Conservation (phyloP, 2,888 invertebrate species). For the Agrotis segetum region DNA sequence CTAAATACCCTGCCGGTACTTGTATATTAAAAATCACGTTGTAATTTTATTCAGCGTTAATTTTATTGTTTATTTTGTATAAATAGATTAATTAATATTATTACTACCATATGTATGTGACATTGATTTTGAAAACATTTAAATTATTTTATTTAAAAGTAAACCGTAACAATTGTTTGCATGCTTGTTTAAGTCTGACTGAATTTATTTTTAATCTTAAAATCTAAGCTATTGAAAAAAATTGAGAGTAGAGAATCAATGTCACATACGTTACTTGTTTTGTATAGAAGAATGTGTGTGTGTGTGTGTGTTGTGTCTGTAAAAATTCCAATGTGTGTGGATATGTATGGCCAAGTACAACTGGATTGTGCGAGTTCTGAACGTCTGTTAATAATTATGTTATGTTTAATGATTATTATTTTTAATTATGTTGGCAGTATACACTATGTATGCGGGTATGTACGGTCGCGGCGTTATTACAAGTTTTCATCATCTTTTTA, state of each 20-base stretch:
- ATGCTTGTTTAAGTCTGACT: slow-evolving; percentile 49
- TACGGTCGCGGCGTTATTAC: slow-evolving; percentile 38
- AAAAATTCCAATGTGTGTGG: slow-evolving; percentile 67
- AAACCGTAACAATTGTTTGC: slow-evolving; percentile 26
- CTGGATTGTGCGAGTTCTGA: slow-evolving; percentile 57
- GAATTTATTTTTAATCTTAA: slow-evolving; percentile 46
- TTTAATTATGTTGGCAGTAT: slow-evolving; percentile 57
- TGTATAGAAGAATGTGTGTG: slow-evolving; percentile 63
- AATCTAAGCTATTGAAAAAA: slow-evolving; percentile 7
- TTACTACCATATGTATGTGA: slow-evolving; percentile 34
- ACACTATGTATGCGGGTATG: slow-evolving; percentile 57
- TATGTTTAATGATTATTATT: slow-evolving; percentile 57
- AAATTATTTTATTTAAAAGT: slow-evolving; percentile 19
- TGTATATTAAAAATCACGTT: slow-evolving; percentile 48
- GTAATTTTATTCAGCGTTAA: slow-evolving; percentile 38
- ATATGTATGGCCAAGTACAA: slow-evolving; percentile 69
- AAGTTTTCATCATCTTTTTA: slow-evolving; percentile 4
- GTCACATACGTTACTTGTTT: slow-evolving; percentile 50
- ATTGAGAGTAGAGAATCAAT: slow-evolving; percentile 35
- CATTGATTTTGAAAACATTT: slow-evolving; percentile 46
- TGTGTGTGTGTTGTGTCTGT: slow-evolving; percentile 64
- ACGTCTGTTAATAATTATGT: slow-evolving; percentile 48
- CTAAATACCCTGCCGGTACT: slow-evolving; percentile 46
- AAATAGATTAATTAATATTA: slow-evolving; percentile 54
- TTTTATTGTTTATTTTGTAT: slow-evolving; percentile 60